These are phyloP conservation scores for Sphyrna mokarran DNA, from an alignment of 2,113 vertebrate genomes.

Conservation along the genomic window DNA sequence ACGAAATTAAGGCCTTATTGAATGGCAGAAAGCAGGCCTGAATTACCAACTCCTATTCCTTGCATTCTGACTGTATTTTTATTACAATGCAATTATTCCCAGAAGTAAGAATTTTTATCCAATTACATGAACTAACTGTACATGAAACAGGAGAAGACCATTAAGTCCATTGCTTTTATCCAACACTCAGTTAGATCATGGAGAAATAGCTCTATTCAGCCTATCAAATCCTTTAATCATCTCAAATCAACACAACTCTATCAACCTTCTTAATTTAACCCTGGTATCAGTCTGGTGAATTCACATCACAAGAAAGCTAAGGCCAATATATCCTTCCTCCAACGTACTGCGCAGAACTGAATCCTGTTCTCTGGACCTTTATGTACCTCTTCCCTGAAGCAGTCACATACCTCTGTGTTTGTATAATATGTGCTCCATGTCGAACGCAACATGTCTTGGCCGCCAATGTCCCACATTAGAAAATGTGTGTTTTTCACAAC, in stretches of 20 bases:
- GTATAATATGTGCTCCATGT: conserved; percentile 69
- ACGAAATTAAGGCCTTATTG: too few relatives aligned
- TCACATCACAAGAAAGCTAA: background rate
- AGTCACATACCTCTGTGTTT: conserved; percentile 64
- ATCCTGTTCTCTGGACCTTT: background rate
- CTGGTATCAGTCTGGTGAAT: background rate
- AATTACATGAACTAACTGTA: background rate
- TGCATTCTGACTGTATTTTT: background rate
- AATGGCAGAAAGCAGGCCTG: too few relatives aligned
- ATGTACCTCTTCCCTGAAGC: background rate
- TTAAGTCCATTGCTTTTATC: background rate
- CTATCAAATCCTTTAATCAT: background rate
- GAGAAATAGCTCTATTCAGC: background rate
- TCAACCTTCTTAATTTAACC: background rate
- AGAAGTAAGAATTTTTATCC: background rate
- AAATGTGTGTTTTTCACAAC: conserved; percentile 65
- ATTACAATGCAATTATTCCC: background rate
- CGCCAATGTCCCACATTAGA: conserved; percentile 73
- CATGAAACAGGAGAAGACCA: background rate
- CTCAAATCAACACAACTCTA: background rate
- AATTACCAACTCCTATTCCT: too few relatives aligned
- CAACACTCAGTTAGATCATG: background rate
- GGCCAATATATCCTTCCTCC: background rate
- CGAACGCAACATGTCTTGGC: conserved; percentile 66
- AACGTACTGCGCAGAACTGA: background rate